Evolutionary conservation across 2,797 vertebrate species (phyloP).

Genomic region (Hybognathus amarus): DNA sequence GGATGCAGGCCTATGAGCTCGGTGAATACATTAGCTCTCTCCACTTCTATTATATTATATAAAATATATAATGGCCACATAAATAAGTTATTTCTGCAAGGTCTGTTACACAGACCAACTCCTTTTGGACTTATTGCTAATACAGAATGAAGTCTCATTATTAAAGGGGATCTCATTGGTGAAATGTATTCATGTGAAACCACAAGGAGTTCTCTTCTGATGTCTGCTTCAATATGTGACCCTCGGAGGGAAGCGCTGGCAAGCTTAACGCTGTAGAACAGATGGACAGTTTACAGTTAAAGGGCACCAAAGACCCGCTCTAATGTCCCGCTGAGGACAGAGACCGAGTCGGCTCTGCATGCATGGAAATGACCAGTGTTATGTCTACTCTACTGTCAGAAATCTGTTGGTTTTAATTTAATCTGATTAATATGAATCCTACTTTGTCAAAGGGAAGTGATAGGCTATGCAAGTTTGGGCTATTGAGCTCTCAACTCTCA

Average conservation of each 20-base stretch:
- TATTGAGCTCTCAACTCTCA: conserved; percentile 34
- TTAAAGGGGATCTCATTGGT: conserved; percentile 35
- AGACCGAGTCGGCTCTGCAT: conserved; percentile 40
- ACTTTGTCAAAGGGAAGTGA: conserved; percentile 25
- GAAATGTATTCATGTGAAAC: conserved; percentile 37
- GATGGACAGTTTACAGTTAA: conserved; percentile 64
- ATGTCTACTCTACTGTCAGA: conserved; percentile 38
- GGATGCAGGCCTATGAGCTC: conserved; percentile 41
- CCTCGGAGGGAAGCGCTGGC: conserved; percentile 47
- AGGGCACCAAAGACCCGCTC: conserved; percentile 55
- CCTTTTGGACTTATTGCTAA: conserved; percentile 44
- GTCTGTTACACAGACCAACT: conserved; percentile 23
- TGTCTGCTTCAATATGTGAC: conserved; percentile 51
- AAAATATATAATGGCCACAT: conserved; percentile 49
- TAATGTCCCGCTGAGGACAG: conserved; percentile 50
- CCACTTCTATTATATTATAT: conserved; percentile 42
- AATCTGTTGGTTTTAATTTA: conserved; percentile 42
- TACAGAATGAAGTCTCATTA: conserved; percentile 34
- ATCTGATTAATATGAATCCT: conserved; percentile 13
- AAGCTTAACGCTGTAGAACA: conserved; percentile 52
- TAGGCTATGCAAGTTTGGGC: conserved; percentile 23
- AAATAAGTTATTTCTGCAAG: conserved; percentile 53
- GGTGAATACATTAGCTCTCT: conserved; percentile 50
- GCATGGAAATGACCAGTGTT: conserved; percentile 24
- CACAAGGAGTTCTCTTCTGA: conserved; percentile 37